Base-by-base conservation (phyloP, 2,888 invertebrate species). In the Leptura quadrifasciata region DNA sequence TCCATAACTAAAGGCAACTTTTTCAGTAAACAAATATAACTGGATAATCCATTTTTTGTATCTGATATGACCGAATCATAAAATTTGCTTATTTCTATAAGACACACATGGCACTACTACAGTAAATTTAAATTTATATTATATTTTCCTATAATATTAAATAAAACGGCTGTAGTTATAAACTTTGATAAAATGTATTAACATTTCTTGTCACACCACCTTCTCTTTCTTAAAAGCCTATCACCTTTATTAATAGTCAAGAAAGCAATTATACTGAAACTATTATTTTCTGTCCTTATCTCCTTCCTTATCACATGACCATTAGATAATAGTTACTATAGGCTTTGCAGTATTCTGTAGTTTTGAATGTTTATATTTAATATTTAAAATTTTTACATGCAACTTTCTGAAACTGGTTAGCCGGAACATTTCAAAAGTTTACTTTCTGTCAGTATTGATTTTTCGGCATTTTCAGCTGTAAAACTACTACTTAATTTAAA, bases 161-260 rank as follows among this genome's bases (percentile, higher is more conserved):
- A 47, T 47, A 39, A 39, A 47, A 6, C 1, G 17, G 47, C n/a
- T 47, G 15, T 47, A 6, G n/a, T n/a, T 47, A 47, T 1, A n/a
- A 47, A n/a, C 12, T 12, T 2, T 47, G n/a, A n/a, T 47, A 47
- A 39, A 39, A 31, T 31, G 27, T 31, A 31, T 31, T 5, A 31
- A 31, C 27, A 47, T 47, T 6, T 6, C n/a, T 47, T 4, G 47
- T 47, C 47, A 47, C 5, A n/a, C 24, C 65, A 65, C 65, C 65
- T 65, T 65, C 52, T 65, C 52, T n/a, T 8, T 52, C 21, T 60
- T 52, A 61, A 71, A 24, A 39, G 71, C 71, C 60, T 61, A 61
- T 47, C 52, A 71, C 71, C 39, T 71, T 61, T 21, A 60, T 60
- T 71, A 71, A 57, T 52, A 17, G 27, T 65, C 47, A 39, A 65